Evolutionary conservation across 2,888 invertebrate species (phyloP), one percentile per base, ranked within the genome.

Genomic region (Exephanes ischioxanthus): DNA sequence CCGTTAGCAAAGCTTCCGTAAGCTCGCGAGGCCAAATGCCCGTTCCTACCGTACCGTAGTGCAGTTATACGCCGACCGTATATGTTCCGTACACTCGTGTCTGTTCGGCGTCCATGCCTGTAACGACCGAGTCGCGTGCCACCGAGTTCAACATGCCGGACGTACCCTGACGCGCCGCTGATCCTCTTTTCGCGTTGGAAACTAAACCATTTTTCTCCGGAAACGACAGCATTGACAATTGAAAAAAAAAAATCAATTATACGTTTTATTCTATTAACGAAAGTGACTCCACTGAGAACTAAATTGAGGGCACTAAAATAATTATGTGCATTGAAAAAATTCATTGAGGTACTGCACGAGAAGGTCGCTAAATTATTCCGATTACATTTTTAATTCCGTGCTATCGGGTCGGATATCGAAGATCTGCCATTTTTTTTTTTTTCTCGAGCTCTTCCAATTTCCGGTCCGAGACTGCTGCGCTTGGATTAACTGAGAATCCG

Each of bases 1-100:
- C 85, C 85, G 85, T 85, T 85, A 85, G 82, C 63, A 71, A 79
- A 85, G 85, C 85, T 85, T 82, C 79, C 71, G 73, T 85, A 84
- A 84, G 84, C 84, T 84, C 77, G 84, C 84, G n/a, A 41, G 55
- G 75, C 79, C 63, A 78, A 79, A 82, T 70, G 41, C 68, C 68
- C 77, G 45, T 33, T 75, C n/a, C 68, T 67, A 45, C 55, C 61
- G 37, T 37, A 41, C 75, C 79, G 16, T 30, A 26, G 33, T 55
- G 58, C 51, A 48, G 67, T 63, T 66, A 67, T 48, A 67, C 45
- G 19, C 66, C 66, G 16, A 45, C 26, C 16, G 48, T 48, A 19
- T 33, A 63, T 81, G 41, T 70, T 63, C 63, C 33, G n/a, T n/a
- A 51, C 58, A 72, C 5, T 67, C 51, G 26, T 70, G 37, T 70